phyloP scores from a whole-genome alignment of 2,113 vertebrate species.

The Anarrhichthys ocellatus region DNA sequence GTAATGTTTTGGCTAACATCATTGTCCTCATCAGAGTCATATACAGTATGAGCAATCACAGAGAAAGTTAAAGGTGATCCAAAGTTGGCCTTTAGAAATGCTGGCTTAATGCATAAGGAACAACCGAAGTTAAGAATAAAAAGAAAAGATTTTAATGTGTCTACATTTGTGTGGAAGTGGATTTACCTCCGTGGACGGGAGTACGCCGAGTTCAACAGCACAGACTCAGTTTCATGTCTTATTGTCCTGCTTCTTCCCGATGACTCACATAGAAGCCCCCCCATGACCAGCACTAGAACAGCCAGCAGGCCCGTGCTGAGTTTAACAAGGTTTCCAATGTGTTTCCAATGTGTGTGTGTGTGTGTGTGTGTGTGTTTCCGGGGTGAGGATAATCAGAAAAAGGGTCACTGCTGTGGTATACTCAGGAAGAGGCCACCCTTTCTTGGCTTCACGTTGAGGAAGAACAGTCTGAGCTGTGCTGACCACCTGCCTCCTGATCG shows the following conservation, averaged over 20 bases:
- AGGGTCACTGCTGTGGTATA: slow-evolving; percentile 66
- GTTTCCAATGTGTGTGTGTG: slow-evolving; percentile 34
- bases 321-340: slow-evolving; percentile 65
- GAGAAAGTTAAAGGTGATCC: not conserved
- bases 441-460: slow-evolving; percentile 32
- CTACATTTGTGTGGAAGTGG: slow-evolving; percentile 22
- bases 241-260: slow-evolving; percentile 39
- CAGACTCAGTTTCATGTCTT: slow-evolving; percentile 44
- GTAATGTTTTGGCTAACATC: not conserved
- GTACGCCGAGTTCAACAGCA: slow-evolving; percentile 58
- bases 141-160: not conserved
- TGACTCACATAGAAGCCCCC: slow-evolving; percentile 63
- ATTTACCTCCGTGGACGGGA: slow-evolving; percentile 29
- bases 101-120: not conserved
- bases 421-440: slow-evolving; percentile 59
- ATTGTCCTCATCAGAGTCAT: not conserved
- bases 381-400: slow-evolving; percentile 44
- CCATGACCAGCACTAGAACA: slow-evolving; percentile 58
- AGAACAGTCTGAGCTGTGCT: slow-evolving; percentile 34
- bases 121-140: not conserved
- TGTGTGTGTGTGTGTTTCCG: slow-evolving; percentile 24
- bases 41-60: not conserved
- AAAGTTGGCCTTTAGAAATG: not conserved
- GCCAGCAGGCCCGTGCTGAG: slow-evolving; percentile 67
- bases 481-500: slow-evolving; percentile 75